Evolutionary conservation across 2,888 invertebrate species (phyloP).

Genomic region (Drosophila anomalipes): DNA sequence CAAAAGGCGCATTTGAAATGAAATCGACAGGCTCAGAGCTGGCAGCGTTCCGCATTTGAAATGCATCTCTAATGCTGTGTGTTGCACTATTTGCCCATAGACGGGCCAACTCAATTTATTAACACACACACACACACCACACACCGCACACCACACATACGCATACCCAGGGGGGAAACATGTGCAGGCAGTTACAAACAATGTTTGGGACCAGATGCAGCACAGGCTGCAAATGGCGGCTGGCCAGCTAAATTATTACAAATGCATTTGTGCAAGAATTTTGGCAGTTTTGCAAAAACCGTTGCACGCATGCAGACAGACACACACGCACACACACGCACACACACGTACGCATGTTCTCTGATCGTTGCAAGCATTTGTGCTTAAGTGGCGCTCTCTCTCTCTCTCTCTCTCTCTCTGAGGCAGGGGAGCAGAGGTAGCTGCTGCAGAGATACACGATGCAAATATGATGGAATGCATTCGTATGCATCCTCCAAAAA

Average conservation of each 20-base stretch:
- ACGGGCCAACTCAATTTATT: constrained; percentile 73
- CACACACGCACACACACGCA: background rate
- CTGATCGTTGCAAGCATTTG: constrained; percentile 45
- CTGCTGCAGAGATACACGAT: constrained; percentile 9
- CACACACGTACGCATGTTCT: background rate
- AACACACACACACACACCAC: constrained; percentile 64
- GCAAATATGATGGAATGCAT: constrained; percentile 62
- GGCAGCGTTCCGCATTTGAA: constrained; percentile 27
- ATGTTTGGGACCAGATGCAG: constrained; percentile 14
- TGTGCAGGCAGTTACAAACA: constrained; percentile 5
- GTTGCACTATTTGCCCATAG: constrained; percentile 62
- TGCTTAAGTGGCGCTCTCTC: constrained; percentile 36
- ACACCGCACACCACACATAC: background rate
- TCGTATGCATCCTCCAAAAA: constrained; percentile 36
- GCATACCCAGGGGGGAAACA: constrained; percentile 19
- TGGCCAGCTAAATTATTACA: constrained; percentile 60
- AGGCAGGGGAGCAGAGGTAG: background rate
- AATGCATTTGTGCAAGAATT: constrained; percentile 62
- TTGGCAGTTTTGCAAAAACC: constrained; percentile 55
- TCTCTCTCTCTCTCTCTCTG: background rate
- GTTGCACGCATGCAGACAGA: constrained; percentile 20
- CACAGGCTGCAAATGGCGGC: constrained; percentile 36
- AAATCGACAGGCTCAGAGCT: constrained; percentile 72
- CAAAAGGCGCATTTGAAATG: constrained; percentile 73
- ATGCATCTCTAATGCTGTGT: constrained; percentile 41